Base-by-base conservation (phyloP, 2,113 vertebrate genomes). In the Vulpes ferrilata region DNA sequence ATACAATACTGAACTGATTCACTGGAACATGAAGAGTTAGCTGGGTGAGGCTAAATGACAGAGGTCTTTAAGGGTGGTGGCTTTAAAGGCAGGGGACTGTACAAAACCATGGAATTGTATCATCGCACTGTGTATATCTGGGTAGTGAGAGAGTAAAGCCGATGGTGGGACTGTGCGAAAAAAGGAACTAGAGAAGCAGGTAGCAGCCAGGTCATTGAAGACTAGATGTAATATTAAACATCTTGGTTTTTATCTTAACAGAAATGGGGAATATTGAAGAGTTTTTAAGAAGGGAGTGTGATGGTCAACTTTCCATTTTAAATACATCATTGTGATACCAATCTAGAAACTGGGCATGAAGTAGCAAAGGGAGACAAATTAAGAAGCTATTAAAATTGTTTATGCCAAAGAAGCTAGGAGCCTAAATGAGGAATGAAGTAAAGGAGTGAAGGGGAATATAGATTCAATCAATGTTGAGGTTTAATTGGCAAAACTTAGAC, bases 321-420 rank as follows among this genome's bases (percentile, higher is more conserved):
- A 64, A 48, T 19, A 25, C 12, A 64, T 69, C 27, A 32, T n/a
- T 35, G 48, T 95, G 32, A 65, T 65, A 65, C 6, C 10, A 65
- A 2, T 25, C 16, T 90, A 65, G 67, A 95, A 86, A 67, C 6
- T 25, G 25, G 9, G 11, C 62, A 27, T 30, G 53, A 82, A 76
- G 13, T 64, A 64, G 4, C 92, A 35, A 38, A 76, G 11, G 22
- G 65, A 92, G 53, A 51, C 38, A 23, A 23, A 3, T 79, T 88
- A 86, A 81, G 92, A 89, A 88, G 73, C 38, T 78, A n/a, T 22
- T 51, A 17, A 53, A 89, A 73, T 79, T 38, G 12, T 86, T 88
- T 95, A 32, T 90, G 67, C 10, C 67, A 57, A 60, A 35, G 32
- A 60, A 27, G 27, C 51, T 60, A 35, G 19, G n/a, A 71, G 8